Evolutionary conservation across 2,113 vertebrate genomes (phyloP).

Genomic region (Harpagus bidentatus): DNA sequence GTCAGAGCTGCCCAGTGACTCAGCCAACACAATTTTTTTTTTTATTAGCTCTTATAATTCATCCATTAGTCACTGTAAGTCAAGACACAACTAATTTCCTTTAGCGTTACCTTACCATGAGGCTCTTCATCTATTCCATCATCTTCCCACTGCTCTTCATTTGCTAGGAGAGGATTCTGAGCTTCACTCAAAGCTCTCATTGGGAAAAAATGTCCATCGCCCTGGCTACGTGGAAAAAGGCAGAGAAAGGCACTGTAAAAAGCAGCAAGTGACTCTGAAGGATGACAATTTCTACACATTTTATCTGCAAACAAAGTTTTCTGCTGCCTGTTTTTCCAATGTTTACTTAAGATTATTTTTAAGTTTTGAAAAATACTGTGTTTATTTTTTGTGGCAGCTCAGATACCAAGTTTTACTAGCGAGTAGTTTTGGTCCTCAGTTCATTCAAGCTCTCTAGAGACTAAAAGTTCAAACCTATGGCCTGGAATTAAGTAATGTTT

Average conservation of each 20-base stretch:
- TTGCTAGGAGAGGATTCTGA: constrained; percentile 85
- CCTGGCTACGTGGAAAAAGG: constrained; percentile 75
- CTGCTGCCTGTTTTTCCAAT: neutral
- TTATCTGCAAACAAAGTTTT: neutral
- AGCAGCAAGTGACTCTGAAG: neutral
- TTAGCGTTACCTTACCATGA: constrained; percentile 73
- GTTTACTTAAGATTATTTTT: neutral
- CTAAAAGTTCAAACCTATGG: neutral
- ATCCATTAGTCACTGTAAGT: neutral
- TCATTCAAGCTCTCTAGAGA: neutral
- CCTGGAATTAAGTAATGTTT: neutral
- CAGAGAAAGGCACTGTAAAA: neutral
- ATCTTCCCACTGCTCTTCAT: constrained; percentile 90
- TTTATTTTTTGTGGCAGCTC: neutral
- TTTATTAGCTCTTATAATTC: neutral
- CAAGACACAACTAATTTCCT: neutral
- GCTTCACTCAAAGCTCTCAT: constrained; percentile 83
- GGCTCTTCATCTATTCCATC: constrained; percentile 82
- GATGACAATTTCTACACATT: neutral
- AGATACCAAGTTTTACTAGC: neutral
- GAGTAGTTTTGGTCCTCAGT: neutral
- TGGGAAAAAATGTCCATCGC: constrained; percentile 93
- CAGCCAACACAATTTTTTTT: neutral
- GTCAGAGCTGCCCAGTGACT: neutral
- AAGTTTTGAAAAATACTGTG: neutral